Evolutionary conservation across 2,888 invertebrate genomes (phyloP).

Genomic region (Phyllotreta cruciferae): DNA sequence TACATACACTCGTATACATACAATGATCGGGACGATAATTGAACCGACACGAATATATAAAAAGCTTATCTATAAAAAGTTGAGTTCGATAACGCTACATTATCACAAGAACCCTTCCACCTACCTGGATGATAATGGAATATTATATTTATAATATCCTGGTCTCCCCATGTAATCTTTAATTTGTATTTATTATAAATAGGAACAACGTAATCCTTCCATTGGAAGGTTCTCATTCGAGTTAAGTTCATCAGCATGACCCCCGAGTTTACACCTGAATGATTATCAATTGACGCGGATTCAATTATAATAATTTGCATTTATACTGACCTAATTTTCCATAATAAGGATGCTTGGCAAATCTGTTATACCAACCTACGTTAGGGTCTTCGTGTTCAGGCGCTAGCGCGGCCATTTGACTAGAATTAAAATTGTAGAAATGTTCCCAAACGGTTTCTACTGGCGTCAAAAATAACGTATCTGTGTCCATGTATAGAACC

Average conservation of each 20-base stretch:
- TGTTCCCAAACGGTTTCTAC: conserved; percentile 83
- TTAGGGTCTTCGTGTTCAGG: conserved; percentile 93
- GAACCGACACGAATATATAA: conserved; percentile 82
- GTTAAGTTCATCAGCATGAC: conserved; percentile 98
- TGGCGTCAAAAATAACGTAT: conserved; percentile 86
- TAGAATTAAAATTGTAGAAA: conserved; percentile 81
- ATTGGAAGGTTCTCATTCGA: conserved; percentile 83
- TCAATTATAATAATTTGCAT: no score
- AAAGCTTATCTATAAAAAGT: conserved; percentile 71
- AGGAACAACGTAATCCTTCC: conserved; percentile 84
- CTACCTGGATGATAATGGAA: conserved; percentile 82
- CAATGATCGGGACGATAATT: conserved; percentile 97
- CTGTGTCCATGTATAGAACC: conserved; percentile 91
- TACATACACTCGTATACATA: conserved; percentile 91
- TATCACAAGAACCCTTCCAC: conserved; percentile 22
- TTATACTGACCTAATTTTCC: conserved; percentile 72
- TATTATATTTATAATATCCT: conserved; percentile 92
- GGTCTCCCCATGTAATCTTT: conserved; percentile 96
- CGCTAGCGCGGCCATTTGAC: conserved; percentile 86
- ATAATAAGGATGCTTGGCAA: conserved; percentile 94
- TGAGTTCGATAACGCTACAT: neutral
- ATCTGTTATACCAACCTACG: conserved; percentile 94
- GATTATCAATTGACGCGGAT: no score
- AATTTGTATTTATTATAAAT: conserved; percentile 85
- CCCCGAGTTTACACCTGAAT: conserved; percentile 91